phyloP scores from a whole-genome alignment of 2,888 invertebrate species.

The Sympetrum striolatum region DNA sequence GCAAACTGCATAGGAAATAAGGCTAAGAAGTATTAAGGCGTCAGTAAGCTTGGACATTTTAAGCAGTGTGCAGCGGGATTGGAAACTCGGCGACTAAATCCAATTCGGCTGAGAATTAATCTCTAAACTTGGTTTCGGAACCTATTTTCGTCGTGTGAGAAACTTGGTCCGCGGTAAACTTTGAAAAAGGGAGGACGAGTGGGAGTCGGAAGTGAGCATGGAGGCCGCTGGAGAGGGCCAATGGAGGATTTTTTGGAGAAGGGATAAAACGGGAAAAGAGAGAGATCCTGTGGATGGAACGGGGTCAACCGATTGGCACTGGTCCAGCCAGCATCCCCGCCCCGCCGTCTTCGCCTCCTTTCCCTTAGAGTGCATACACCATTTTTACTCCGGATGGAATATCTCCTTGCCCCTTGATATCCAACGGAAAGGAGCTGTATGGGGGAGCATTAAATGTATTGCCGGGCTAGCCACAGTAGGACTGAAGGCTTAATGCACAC shows the following conservation, averaged over 20 bases:
- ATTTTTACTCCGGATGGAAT: background rate
- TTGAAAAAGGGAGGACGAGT: background rate
- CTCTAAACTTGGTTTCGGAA: too few relatives aligned
- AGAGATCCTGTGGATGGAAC: background rate
- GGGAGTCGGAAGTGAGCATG: background rate
- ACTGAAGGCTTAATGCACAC: too few relatives aligned
- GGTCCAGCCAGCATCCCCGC: background rate
- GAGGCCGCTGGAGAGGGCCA: background rate
- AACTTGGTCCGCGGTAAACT: background rate
- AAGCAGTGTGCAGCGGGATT: too few relatives aligned
- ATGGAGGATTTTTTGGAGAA: background rate
- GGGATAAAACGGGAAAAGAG: background rate
- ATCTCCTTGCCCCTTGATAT: background rate
- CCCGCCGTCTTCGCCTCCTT: background rate
- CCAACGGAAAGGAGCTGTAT: too few relatives aligned
- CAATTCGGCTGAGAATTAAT: too few relatives aligned
- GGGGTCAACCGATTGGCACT: slow-evolving; percentile 23
- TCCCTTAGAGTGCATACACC: background rate
- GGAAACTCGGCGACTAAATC: too few relatives aligned
- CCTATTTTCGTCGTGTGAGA: too few relatives aligned
- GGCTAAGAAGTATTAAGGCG: too few relatives aligned
- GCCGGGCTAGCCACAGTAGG: too few relatives aligned
- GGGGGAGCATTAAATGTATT: too few relatives aligned
- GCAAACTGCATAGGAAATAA: too few relatives aligned
- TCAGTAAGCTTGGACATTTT: too few relatives aligned